Evolutionary conservation across 2,888 invertebrate species (phyloP).

Genomic region (Catocala sponsa): DNA sequence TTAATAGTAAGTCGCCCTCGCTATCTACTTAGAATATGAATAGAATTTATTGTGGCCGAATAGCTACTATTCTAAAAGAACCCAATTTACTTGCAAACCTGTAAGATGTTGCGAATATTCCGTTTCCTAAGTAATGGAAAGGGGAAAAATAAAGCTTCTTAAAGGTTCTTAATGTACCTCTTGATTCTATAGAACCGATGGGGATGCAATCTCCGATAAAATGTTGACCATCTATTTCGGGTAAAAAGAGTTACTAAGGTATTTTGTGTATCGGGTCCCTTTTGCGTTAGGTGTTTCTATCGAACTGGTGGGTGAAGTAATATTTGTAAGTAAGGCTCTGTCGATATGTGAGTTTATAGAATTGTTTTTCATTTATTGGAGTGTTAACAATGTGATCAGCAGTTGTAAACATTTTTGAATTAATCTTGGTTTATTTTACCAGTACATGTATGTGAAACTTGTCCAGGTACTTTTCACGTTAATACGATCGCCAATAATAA

Average conservation of each 20-base stretch:
- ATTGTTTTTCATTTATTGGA: too few relatives aligned
- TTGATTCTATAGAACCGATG: conserved; percentile 12
- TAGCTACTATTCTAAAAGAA: not conserved
- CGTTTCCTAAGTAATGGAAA: conserved; percentile 4
- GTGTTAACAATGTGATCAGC: too few relatives aligned
- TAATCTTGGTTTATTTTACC: too few relatives aligned
- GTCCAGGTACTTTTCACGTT: too few relatives aligned
- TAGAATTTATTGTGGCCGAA: not conserved
- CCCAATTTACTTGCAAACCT: not conserved
- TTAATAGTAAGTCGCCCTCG: too few relatives aligned
- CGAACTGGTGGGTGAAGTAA: not conserved
- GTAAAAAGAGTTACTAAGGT: conserved; percentile 4
- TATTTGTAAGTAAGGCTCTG: too few relatives aligned
- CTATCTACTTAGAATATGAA: too few relatives aligned
- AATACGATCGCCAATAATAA: too few relatives aligned
- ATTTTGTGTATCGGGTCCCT: conserved; percentile 14
- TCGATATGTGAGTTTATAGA: too few relatives aligned
- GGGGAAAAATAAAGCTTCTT: conserved; percentile 21
- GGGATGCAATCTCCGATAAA: conserved; percentile 29
- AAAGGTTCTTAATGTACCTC: conserved; percentile 20
- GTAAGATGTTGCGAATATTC: conserved; percentile 10
- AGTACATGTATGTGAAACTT: too few relatives aligned
- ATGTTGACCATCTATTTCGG: conserved; percentile 17
- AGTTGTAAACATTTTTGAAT: too few relatives aligned
- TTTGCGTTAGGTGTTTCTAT: not conserved